A percentile compares a stretch with the other conserved stretches of the same genome.
Evolutionary conservation across 1,140 invertebrate species (phyloP).

Genomic region (Conus betulinus): DNA sequence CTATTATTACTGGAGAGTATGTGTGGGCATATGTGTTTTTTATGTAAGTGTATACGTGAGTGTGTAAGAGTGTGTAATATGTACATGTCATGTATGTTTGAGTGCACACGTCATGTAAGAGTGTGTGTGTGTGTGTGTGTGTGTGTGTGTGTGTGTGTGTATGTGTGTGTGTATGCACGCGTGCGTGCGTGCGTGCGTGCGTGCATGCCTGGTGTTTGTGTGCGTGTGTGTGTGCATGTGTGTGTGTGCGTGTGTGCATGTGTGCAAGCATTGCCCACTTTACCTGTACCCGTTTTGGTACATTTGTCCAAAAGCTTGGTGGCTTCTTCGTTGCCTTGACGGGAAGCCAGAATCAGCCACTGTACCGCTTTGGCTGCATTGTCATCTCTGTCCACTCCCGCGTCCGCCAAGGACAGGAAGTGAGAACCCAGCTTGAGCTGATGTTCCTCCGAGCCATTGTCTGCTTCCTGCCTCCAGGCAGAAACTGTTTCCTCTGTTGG

Average conservation of each 20-base stretch:
- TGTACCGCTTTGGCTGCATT: conserved; percentile 85
- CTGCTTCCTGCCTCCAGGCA: conserved; percentile 52
- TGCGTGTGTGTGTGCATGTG: background rate
- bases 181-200: too few species aligned
- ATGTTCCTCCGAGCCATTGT: conserved; percentile 61
- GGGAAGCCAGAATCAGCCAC: conserved; percentile 92
- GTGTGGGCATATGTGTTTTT: too few species aligned
- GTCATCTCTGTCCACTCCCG: conserved; percentile 70
- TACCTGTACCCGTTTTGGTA: conserved; percentile 83
- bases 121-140: background rate
- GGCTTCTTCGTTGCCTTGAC: conserved; percentile 91
- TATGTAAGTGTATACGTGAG: too few species aligned
- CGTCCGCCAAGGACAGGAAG: conserved; percentile 64
- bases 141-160: background rate
- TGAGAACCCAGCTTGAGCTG: conserved; percentile 61
- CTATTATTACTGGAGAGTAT: too few species aligned
- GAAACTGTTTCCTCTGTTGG: background rate
- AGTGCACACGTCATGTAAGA: too few species aligned
- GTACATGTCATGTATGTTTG: too few species aligned
- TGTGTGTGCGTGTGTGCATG: background rate
- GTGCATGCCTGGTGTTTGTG: background rate
- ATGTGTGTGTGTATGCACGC: too few species aligned
- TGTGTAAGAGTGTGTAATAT: too few species aligned
- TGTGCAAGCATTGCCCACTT: conserved; percentile 74
- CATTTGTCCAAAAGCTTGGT: conserved; percentile 87